A percentile compares a stretch with the other conserved stretches of the same genome.
These are phyloP conservation scores for Eurosta solidaginis DNA, from an alignment of 1,140 invertebrate species.

Conservation along the genomic window DNA sequence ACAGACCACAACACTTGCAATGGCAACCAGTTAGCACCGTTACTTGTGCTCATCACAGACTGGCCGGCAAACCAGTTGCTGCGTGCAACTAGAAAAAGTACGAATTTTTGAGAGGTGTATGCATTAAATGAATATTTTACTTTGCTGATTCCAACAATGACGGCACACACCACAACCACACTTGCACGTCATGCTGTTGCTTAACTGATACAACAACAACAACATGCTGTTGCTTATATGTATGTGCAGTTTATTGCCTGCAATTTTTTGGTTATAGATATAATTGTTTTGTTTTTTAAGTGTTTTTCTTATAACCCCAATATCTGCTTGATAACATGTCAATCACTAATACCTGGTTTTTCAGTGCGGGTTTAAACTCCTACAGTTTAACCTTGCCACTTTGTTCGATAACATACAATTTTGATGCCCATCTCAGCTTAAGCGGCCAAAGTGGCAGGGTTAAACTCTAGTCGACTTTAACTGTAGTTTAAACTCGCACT, in stretches of 20 bases:
- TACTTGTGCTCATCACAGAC: conserved; percentile 7
- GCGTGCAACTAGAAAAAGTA: not conserved
- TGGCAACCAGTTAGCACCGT: conserved; percentile 8
- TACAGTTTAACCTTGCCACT: too few relatives aligned
- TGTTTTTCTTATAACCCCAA: conserved; percentile 2
- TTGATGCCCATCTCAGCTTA: too few relatives aligned
- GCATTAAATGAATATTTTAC: not conserved
- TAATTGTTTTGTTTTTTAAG: not conserved
- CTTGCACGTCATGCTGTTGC: too few relatives aligned
- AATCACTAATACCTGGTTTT: too few relatives aligned
- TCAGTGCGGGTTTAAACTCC: too few relatives aligned
- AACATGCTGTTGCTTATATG: not conserved
- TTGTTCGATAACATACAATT: too few relatives aligned
- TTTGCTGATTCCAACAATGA: too few relatives aligned
- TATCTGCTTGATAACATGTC: conserved; percentile 12
- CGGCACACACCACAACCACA: too few relatives aligned
- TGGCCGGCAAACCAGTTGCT: not conserved
- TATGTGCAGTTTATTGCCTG: not conserved
- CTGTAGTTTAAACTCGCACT: too few relatives aligned
- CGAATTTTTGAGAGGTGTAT: not conserved
- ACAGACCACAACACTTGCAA: not conserved
- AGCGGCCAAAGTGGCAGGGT: too few relatives aligned
- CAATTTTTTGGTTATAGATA: not conserved
- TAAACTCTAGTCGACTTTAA: too few relatives aligned
- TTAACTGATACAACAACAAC: too few relatives aligned